Evolutionary conservation across 2,113 vertebrate species (phyloP).

Genomic region (Cololabis saira): DNA sequence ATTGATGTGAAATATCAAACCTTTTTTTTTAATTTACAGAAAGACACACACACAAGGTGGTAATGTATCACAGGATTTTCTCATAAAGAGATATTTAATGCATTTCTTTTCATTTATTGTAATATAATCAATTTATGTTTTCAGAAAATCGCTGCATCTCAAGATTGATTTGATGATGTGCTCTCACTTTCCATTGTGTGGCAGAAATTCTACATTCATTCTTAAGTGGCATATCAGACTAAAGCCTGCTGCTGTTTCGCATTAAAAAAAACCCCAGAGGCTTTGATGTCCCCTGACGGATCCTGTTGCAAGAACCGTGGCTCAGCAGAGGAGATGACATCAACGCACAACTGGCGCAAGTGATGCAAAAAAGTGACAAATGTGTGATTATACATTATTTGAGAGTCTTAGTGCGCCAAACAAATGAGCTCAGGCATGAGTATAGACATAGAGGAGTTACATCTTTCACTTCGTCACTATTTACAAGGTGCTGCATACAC

Average conservation of each 20-base stretch:
- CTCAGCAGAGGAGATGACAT: conserved; percentile 55
- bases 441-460: conserved; percentile 32
- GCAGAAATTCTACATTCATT: conserved; percentile 52
- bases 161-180: conserved; percentile 59
- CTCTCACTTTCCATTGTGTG: conserved; percentile 45
- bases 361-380: conserved; percentile 48
- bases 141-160: conserved; percentile 22
- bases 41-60: conserved; percentile 9
- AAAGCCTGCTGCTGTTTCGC: conserved; percentile 63
- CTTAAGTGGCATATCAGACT: conserved; percentile 57
- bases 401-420: conserved; percentile 61
- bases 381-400: conserved; percentile 45
- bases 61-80: conserved; percentile 14
- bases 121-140: conserved; percentile 44
- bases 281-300: conserved; percentile 66
- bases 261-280: conserved; percentile 53
- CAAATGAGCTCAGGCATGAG: conserved; percentile 34
- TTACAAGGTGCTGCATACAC: conserved; percentile 2
- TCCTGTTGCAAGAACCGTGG: conserved; percentile 50
- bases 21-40: conserved; percentile 4
- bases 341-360: conserved; percentile 56
- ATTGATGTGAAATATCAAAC: conserved; percentile 16
- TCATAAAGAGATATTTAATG: conserved; percentile 27
- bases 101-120: conserved; percentile 35
- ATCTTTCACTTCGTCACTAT: conserved; percentile 22